Evolutionary conservation across 2,888 invertebrate species (phyloP), one percentile per base, ranked within the genome.

Genomic region (Cerceris ruficornis): DNA sequence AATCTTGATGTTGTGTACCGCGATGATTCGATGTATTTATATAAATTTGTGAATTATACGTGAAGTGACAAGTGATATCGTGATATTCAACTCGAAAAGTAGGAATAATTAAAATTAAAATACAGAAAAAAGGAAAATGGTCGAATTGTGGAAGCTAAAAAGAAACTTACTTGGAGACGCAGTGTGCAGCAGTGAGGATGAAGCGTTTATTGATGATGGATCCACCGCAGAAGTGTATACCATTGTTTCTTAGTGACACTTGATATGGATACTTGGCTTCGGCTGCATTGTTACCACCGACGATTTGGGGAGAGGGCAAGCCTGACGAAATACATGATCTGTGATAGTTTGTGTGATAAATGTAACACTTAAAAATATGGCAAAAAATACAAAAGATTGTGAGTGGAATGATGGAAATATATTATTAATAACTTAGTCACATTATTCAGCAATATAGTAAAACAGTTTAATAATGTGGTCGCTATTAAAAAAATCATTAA

Each of bases 191-290:
- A 14, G 78, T 77, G 17, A 81, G 73, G 15, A 81, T 15, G 50
- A 75, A 79, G 52, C 49, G 75, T 39, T 71, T 43, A 60, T 71
- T 68, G 9, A 83, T 59, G 57, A 83, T 80, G 6, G 75, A 76
- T 6, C 80, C 83, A 15, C 77, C 76, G 11, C 83, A 83, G 15
- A 74, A 61, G 58, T 82, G 80, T 0, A 6, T 8, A 2, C 61
- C 57, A 1, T 52, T 5, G 28, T 90, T 92, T 52, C 94, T 87
- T 0, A 94, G 83, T 0, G 94, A 94, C 0, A 94, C 94, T 73
- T 91, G 94, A 93, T 9, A 94, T 0, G 94, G 94, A 9, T 92
- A 92, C 0, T 93, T 93, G 0, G 94, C 94, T 60, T 93, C 93
- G 0, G 91, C 87, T 0, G 94, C 94, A 73, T 93, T 93, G 0